phyloP scores from a whole-genome alignment of 2,113 vertebrate genomes.

The Heptranchias perlo region DNA sequence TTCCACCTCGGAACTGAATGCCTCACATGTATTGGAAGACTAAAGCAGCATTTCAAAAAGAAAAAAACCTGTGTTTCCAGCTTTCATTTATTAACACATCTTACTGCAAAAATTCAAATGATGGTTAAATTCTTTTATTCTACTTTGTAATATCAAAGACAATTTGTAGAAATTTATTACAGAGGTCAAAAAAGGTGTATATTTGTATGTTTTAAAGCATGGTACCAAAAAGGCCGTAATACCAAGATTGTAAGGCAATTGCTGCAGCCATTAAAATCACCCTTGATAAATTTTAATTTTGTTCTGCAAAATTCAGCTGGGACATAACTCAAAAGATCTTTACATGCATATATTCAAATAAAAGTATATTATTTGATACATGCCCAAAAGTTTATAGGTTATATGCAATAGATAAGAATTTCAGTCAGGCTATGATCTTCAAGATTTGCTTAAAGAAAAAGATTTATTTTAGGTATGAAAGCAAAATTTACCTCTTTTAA shows the following conservation, averaged over 20 bases:
- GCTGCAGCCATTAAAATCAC: background rate
- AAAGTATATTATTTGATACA: background rate
- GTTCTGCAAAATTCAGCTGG: background rate
- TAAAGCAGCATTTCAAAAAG: background rate
- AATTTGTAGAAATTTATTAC: constrained; percentile 32
- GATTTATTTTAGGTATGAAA: constrained; percentile 5
- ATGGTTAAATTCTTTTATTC: constrained; percentile 29
- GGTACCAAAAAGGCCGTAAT: background rate
- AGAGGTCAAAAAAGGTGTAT: background rate
- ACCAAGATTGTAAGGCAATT: background rate
- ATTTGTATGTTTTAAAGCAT: background rate
- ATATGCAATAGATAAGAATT: background rate
- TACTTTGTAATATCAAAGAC: constrained; percentile 18
- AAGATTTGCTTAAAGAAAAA: background rate
- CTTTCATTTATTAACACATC: background rate
- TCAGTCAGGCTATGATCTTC: background rate
- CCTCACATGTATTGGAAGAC: no score
- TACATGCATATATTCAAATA: background rate
- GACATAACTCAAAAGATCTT: background rate
- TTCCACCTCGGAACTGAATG: background rate
- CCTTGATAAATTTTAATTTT: background rate
- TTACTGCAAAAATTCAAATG: background rate
- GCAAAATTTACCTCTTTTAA: background rate
- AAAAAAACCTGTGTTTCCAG: background rate
- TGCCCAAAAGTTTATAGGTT: background rate